Percentiles rank a stretch among this genome's conserved stretches.
Conservation (phyloP, 2,113 vertebrate species). For the Neolamprologus brichardi region DNA sequence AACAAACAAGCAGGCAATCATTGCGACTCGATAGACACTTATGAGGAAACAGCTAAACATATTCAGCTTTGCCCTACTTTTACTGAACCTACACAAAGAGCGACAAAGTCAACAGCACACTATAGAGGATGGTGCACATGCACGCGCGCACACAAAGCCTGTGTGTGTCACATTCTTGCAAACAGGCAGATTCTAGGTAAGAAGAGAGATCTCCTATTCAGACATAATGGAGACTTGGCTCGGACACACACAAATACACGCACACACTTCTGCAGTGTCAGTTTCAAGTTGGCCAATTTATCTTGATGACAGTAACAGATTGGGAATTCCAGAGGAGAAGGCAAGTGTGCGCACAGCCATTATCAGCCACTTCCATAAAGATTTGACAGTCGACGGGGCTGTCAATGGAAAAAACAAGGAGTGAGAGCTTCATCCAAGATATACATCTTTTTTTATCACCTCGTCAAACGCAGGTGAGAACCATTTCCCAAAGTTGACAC, state of each 20-base stretch:
- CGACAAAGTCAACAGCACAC: not conserved
- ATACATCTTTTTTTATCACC: not conserved
- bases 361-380: not conserved
- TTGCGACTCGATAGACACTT: not conserved
- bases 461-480: not conserved
- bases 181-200: slow-evolving; percentile 17
- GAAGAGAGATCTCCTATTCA: slow-evolving; percentile 27
- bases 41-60: not conserved
- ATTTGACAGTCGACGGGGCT: not conserved
- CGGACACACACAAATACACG: not conserved
- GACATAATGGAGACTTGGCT: slow-evolving; percentile 35
- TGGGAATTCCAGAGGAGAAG: slow-evolving; percentile 32
- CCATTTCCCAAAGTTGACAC: not conserved
- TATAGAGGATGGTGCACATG: not conserved
- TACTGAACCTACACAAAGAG: not conserved
- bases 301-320: slow-evolving; percentile 35
- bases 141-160: not conserved
- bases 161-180: not conserved
- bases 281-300: slow-evolving; percentile 32
- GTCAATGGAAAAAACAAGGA: not conserved
- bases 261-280: slow-evolving; percentile 26
- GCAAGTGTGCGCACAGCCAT: not conserved
- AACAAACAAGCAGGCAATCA: not conserved
- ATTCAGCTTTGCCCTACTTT: not conserved
- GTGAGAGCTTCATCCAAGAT: not conserved